Base-by-base conservation (phyloP, 53 echinoderm and acorn worm species). In the Holothuria leucospilota region DNA sequence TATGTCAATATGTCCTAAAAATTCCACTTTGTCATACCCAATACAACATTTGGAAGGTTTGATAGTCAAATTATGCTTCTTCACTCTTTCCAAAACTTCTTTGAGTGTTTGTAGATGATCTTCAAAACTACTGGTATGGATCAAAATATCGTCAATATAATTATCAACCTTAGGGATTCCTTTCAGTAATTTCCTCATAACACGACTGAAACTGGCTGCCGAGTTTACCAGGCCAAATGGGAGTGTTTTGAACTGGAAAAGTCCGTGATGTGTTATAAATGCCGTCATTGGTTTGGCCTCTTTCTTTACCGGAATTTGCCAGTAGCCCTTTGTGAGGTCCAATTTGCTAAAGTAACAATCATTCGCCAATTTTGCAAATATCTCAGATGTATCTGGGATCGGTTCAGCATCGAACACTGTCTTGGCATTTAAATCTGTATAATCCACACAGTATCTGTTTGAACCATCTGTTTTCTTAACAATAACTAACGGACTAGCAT, bases 321-420 rank as follows among this genome's bases (percentile, higher is more conserved):
- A 86, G 20, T 90, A 86, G 16, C 91, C 69, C 21, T 90, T 90
- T 39, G 84, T 90, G 18, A 90, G 29, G 63, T 90, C 91, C 1
- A 69, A 39, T 13, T 90, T 86, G 0, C 29, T 71, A 64, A 90
- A 90, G 71, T 71, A 90, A 23, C 67, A 16, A 18, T 86, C 91
- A 4, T 82, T 65, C 2, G 79, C 49, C 28, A 87, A 26, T 24
- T 79, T 58, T 20, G 80, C 14, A 39, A 87, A 87, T 15, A 87
- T 79, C 29, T 79, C 86, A 21, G 60, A 74, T 59, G 60, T 61
- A 28, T 84, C 81, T 0, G 88, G n/a, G n/a, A n/a, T n/a, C n/a
- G n/a, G n/a, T n/a, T n/a, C n/a, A n/a, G n/a, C n/a, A n/a, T n/a
- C n/a, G 88, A 88, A 88, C 14, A 61, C 59, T 24, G 88, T 88